Evolutionary conservation across 2,113 vertebrate genomes (phyloP), one percentile per base, ranked within the genome.

Genomic region (Pampusana beccarii): DNA sequence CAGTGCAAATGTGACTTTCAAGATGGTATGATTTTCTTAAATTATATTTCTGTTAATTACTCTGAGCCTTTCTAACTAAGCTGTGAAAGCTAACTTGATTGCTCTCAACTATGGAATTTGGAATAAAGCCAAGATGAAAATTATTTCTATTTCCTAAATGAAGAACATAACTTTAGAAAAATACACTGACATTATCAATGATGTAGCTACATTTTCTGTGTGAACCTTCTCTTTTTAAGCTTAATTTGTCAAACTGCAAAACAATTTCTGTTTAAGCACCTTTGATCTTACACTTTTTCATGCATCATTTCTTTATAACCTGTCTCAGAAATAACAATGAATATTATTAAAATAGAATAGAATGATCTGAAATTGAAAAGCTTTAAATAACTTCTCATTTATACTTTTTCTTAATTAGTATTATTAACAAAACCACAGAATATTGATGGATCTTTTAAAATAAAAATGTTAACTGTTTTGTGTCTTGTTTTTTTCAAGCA

Each of bases 1-100:
- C 96, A 97, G 33, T 98, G 97, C 82, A 98, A 96, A 97, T 98
- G 97, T 86, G 88, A 96, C 92, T 96, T 98, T 88, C 96, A 98
- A 90, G 97, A 98, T 73, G 97, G 98, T 98, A 96, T 54, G 53
- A 84, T 96, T 58, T 61, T 77, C 69, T 88, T 72, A 58, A 89
- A 77, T 88, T 94, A 61, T 85, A 66, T 85, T 89, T 79, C 64
- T 91, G 33, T 75, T 96, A 87, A n/a, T 70, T 77, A 75, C 50
- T 46, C 6, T 46, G 13, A 75, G n/a, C 50, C 74, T 86, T 96
- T 80, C 13, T 72, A 66, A 46, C 56, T 86, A 85, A 88, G 31
- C 34, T 79, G 24, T 69, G 67, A 95, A 92, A 81, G 60, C 8
- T 48, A 82, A 71, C 67, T 94, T 87, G 70, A 82, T 94, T 84